Evolutionary conservation across 2,888 invertebrate genomes (phyloP), one percentile per base, ranked within the genome.

Genomic region (Calephelis perditalis): DNA sequence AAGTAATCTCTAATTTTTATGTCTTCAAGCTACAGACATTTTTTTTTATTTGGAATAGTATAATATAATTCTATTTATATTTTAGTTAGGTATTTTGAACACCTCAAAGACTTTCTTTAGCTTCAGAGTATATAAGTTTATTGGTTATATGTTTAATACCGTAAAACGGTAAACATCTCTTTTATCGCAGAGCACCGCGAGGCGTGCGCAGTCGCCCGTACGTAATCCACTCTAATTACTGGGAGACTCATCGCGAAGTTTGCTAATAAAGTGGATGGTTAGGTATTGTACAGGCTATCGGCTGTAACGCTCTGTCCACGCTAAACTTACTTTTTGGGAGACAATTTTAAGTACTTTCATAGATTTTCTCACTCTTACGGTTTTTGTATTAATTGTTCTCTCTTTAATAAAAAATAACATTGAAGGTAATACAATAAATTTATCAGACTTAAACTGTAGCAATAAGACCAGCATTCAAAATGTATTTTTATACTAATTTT

Each of bases 191-290:
- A 55, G 62, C 70, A 75, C 73, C 75, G 74, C 63, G 73, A 74
- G 74, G 76, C 71, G 71, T 68, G 72, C 72, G 78, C 84, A 85
- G 77, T 82, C 80, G 76, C 70, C 77, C 75, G 82, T 76, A 82
- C 82, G 81, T 88, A 86, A 87, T 85, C 84, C 79, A 73, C 73
- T 77, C 78, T 87, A 88, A 87, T 88, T 87, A 86, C 85, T 82
- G 77, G 82, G 84, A 85, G 81, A 76, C 82, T 81, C 79, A 74
- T 77, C 79, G 76, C 75, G 72, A 87, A 88, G 82, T 88, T 88
- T 86, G 79, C 80, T 86, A 88, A 88, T 88, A 88, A 88, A 87
- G 85, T 83, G 82, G 82, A 80, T 82, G 82, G 82, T 81, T 79
- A 77, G 84, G 62, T 64, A 56, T 56, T 61, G 61, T 55, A 60